Percentiles rank a stretch among this genome's conserved stretches.
Conservation (phyloP, 1,140 invertebrate genomes). For the Heliothis subflexa region DNA sequence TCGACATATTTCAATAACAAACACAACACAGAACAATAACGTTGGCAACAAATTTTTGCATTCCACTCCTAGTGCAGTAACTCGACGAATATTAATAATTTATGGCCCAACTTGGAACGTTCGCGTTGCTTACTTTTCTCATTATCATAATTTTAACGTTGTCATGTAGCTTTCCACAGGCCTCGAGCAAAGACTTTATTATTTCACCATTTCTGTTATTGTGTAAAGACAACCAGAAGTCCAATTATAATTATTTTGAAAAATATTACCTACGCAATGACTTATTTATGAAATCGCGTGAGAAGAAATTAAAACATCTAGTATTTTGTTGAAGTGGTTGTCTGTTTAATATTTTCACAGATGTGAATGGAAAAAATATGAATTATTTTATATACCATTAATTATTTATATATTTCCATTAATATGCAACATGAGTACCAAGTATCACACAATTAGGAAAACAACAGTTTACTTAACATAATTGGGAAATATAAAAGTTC, state of each 20-base stretch:
- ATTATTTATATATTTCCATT: too few relatives aligned
- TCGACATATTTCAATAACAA: conserved; percentile 25
- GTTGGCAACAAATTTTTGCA: conserved; percentile 14
- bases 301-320: too few relatives aligned
- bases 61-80: conserved; percentile 44
- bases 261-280: neutral
- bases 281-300: too few relatives aligned
- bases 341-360: too few relatives aligned
- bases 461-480: too few relatives aligned
- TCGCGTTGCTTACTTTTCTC: conserved; percentile 61
- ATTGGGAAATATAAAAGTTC: too few relatives aligned
- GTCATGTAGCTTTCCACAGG: conserved; percentile 49
- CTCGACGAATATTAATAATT: conserved; percentile 57
- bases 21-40: conserved; percentile 10
- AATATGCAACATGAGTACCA: too few relatives aligned
- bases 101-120: conserved; percentile 54
- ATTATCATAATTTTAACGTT: conserved; percentile 61
- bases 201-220: conserved; percentile 49
- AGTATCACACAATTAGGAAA: too few relatives aligned
- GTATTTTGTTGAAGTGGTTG: too few relatives aligned
- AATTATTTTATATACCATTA: too few relatives aligned
- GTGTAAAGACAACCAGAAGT: neutral
- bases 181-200: conserved; percentile 49
- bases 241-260: neutral
- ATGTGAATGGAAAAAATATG: too few relatives aligned